Conservation (phyloP, 2,888 invertebrate species). For the Rotaria sp. region DNA sequence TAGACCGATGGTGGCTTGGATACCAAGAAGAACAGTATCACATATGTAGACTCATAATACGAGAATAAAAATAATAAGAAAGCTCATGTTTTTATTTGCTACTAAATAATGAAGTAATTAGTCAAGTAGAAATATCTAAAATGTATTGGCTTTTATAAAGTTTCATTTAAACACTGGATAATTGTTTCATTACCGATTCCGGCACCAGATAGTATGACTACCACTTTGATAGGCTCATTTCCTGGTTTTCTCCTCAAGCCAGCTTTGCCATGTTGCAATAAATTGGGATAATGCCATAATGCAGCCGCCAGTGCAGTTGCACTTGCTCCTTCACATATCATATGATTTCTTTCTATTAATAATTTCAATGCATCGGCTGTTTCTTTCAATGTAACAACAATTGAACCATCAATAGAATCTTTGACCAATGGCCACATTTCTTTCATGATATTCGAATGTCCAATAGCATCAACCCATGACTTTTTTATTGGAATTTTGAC, state of each 20-base stretch:
- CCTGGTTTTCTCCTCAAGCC: not conserved
- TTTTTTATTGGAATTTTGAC: conserved; percentile 44
- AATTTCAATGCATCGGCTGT: conserved; percentile 47
- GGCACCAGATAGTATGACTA: not conserved
- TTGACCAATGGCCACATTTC: conserved; percentile 46
- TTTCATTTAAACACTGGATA: not conserved
- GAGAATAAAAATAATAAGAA: too few relatives aligned
- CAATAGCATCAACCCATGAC: conserved; percentile 51
- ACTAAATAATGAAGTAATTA: too few relatives aligned
- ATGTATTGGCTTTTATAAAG: too few relatives aligned
- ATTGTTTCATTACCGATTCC: not conserved
- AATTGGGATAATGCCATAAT: not conserved
- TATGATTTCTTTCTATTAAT: conserved; percentile 47
- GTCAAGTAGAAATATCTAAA: too few relatives aligned
- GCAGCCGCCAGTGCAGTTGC: conserved; percentile 48
- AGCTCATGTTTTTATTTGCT: too few relatives aligned
- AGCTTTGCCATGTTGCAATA: not conserved
- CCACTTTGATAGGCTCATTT: not conserved
- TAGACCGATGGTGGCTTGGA: too few relatives aligned
- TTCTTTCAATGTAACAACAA: conserved; percentile 46
- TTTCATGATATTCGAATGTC: conserved; percentile 43
- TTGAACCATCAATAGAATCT: conserved; percentile 45
- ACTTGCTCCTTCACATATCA: conserved; percentile 52
- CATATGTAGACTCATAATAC: too few relatives aligned
- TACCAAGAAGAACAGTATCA: too few relatives aligned